Percentiles rank a stretch among this genome's conserved stretches.
Conservation (phyloP, 2,888 invertebrate species). For the Muscina levida region DNA sequence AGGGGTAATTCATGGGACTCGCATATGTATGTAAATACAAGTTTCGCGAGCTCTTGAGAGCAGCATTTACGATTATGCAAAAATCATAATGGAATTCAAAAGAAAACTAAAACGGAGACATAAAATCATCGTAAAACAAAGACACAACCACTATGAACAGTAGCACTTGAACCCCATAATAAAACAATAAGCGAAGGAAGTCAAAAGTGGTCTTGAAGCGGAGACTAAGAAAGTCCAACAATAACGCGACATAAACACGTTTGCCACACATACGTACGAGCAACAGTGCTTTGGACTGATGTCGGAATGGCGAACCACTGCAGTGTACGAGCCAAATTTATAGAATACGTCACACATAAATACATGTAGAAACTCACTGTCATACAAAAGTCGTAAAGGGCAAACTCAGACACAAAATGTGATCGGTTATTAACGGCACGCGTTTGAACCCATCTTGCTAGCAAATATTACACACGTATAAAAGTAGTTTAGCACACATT, state of each 20-base stretch:
- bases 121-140: conserved; percentile 64
- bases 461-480: background rate
- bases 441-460: conserved; percentile 55
- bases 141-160: conserved; percentile 46
- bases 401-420: conserved; percentile 35
- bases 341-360: too few relatives aligned
- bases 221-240: background rate
- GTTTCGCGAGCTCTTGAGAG: conserved; percentile 40
- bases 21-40: conserved; percentile 20
- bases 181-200: conserved; percentile 63
- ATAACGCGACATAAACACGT: conserved; percentile 56
- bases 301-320: conserved; percentile 41
- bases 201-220: conserved; percentile 59
- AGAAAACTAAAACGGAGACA: conserved; percentile 39
- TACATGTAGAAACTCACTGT: conserved; percentile 32
- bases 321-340: background rate
- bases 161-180: conserved; percentile 33
- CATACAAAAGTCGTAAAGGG: conserved; percentile 54
- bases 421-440: conserved; percentile 60
- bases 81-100: conserved; percentile 57
- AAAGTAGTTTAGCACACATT: background rate
- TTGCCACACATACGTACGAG: conserved; percentile 47
- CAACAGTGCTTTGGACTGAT: conserved; percentile 33
- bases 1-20: background rate
- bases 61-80: conserved; percentile 57